A percentile compares a stretch with the other conserved stretches of the same genome.
Evolutionary conservation across 2,113 vertebrate genomes (phyloP).

Genomic region (Tringa solitaria): DNA sequence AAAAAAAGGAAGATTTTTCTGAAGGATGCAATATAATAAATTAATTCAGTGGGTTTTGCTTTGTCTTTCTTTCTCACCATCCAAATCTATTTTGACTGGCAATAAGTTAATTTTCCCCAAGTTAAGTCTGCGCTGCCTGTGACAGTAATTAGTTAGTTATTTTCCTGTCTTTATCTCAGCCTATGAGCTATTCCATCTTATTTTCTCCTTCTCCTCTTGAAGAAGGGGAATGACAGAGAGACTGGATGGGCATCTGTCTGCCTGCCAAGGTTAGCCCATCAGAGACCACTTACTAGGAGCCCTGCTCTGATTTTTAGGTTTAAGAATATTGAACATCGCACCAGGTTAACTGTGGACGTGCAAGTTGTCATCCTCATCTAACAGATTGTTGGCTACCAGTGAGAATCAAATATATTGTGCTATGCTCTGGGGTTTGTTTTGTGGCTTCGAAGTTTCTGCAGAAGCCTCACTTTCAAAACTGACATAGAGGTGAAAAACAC

Average conservation of each 20-base stretch:
- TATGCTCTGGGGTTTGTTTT: background rate
- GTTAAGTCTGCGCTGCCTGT: background rate
- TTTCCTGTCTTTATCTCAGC: background rate
- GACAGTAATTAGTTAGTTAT: background rate
- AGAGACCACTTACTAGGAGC: background rate
- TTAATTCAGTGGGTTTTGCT: background rate
- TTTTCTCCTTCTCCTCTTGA: background rate
- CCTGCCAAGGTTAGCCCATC: background rate
- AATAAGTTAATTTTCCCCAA: background rate
- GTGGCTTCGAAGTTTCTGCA: background rate
- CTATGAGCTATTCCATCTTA: background rate
- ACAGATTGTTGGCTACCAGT: background rate
- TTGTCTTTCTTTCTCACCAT: background rate
- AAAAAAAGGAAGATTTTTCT: background rate
- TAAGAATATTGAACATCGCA: background rate
- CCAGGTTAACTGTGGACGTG: background rate
- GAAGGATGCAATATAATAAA: background rate
- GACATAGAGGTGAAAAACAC: background rate
- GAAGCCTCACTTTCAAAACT: background rate
- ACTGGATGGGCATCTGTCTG: background rate
- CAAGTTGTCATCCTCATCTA: fast-evolving
- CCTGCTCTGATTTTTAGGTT: background rate
- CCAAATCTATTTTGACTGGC: background rate
- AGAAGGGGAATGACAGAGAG: background rate
- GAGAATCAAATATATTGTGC: background rate